A percentile compares a stretch with the other conserved stretches of the same genome.
phyloP scores from a whole-genome alignment of 1,140 invertebrate genomes.

The Lethocerus indicus region DNA sequence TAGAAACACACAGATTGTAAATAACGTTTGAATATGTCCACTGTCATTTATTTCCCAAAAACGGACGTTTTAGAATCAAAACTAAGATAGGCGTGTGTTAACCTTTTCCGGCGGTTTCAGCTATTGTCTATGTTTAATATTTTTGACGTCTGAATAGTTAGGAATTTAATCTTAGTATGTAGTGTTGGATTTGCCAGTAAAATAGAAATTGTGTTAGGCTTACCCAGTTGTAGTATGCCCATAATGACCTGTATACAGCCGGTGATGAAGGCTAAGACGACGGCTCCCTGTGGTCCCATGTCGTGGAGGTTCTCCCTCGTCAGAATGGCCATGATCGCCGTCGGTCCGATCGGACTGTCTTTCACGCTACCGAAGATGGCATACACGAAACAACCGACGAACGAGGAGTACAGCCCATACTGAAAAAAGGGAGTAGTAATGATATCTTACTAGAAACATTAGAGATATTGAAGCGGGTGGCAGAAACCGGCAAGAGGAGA shows the following conservation, averaged over 20 bases:
- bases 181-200: no score
- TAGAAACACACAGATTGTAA: no score
- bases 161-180: no score
- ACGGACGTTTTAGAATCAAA: no score
- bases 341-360: conserved; percentile 53
- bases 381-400: conserved; percentile 70
- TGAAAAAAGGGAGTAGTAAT: conserved; percentile 21
- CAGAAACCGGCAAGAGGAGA: not conserved
- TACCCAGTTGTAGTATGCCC: conserved; percentile 72
- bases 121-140: no score
- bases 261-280: conserved; percentile 61
- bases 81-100: no score
- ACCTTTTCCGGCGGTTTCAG: no score
- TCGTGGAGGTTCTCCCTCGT: conserved; percentile 41
- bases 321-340: conserved; percentile 46
- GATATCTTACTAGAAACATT: not conserved
- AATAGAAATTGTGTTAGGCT: conserved; percentile 18
- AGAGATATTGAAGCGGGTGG: not conserved
- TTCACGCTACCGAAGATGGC: conserved; percentile 57
- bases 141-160: no score
- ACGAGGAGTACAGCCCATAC: conserved; percentile 76
- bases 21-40: no score
- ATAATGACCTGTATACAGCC: conserved; percentile 63
- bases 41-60: no score
- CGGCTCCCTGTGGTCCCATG: conserved; percentile 49